phyloP scores from a whole-genome alignment of 2,888 invertebrate species.

The Aquatica leii region DNA sequence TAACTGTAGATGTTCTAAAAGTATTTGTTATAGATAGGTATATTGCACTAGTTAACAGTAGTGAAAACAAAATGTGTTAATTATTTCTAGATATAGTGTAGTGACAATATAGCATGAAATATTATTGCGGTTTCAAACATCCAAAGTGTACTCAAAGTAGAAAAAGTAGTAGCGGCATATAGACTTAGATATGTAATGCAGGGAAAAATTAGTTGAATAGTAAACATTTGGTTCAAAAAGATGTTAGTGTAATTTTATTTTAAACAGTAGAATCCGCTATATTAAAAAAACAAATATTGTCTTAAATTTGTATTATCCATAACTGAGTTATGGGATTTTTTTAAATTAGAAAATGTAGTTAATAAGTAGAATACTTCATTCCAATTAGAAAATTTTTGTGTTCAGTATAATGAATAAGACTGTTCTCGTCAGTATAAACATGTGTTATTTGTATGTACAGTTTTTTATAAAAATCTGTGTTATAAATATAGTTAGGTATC shows the following conservation, averaged over 20 bases:
- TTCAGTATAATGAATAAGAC: slow-evolving; percentile 5
- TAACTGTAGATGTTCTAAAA: slow-evolving; percentile 15
- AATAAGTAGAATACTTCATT: neutral
- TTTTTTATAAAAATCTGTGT: slow-evolving; percentile 28
- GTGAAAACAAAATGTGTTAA: slow-evolving; percentile 34
- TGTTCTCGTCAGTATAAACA: slow-evolving; percentile 15
- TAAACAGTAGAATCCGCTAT: too few relatives aligned
- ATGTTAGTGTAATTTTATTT: too few relatives aligned
- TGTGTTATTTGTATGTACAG: slow-evolving; percentile 20
- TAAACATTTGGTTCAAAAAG: neutral
- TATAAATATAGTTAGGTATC: slow-evolving; percentile 26
- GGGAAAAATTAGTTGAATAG: neutral
- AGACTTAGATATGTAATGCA: slow-evolving; percentile 16
- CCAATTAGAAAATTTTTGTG: slow-evolving; percentile 6
- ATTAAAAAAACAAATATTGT: too few relatives aligned
- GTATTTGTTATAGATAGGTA: slow-evolving; percentile 17
- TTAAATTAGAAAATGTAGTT: too few relatives aligned
- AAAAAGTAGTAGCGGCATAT: slow-evolving; percentile 18
- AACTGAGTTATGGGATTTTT: too few relatives aligned
- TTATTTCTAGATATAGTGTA: slow-evolving; percentile 34
- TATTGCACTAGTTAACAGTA: slow-evolving; percentile 19
- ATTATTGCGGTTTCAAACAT: slow-evolving; percentile 22
- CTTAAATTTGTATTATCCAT: too few relatives aligned
- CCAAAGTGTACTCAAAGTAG: slow-evolving; percentile 23
- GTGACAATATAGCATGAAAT: slow-evolving; percentile 32